Conservation (phyloP, 2,888 invertebrate genomes). For the Metacarcinus magister region DNA sequence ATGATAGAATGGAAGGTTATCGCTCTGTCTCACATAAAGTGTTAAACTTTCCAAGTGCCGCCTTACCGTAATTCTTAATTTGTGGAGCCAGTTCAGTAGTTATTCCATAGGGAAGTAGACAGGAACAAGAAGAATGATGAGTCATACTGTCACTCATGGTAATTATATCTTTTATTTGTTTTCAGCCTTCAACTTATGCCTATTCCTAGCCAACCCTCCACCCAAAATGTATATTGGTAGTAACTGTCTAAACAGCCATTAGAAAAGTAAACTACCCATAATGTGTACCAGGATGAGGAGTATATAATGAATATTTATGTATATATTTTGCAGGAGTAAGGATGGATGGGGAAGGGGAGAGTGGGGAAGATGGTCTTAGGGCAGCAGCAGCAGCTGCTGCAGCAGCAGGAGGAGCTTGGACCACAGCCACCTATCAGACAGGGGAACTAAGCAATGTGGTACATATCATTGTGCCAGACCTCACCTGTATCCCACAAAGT, state of each 20-base stretch:
- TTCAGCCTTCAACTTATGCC: too few species aligned
- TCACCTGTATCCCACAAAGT: slow-evolving; percentile 76
- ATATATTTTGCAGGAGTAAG: slow-evolving; percentile 31
- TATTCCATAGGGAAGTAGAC: too few species aligned
- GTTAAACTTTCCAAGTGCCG: too few species aligned
- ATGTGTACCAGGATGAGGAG: neutral
- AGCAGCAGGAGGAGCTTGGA: slow-evolving; percentile 68
- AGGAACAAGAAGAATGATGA: too few species aligned
- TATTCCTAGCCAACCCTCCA: too few species aligned
- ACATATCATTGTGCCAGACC: slow-evolving; percentile 77
- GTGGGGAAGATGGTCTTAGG: slow-evolving; percentile 38
- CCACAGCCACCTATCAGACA: slow-evolving; percentile 71
- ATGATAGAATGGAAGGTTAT: too few species aligned
- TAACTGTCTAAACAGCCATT: neutral
- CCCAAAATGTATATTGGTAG: neutral
- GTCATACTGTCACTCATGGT: too few species aligned
- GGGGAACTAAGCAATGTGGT: slow-evolving; percentile 73
- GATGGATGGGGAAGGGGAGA: slow-evolving; percentile 70
- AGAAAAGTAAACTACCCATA: neutral
- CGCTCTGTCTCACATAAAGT: too few species aligned
- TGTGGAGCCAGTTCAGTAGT: too few species aligned
- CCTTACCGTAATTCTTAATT: too few species aligned
- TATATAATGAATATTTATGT: neutral
- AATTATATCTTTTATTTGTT: too few species aligned
- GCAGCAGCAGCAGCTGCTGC: slow-evolving; percentile 50